A percentile compares a stretch with the other conserved stretches of the same genome.
phyloP scores from a whole-genome alignment of 2,113 vertebrate species.

The Fregata magnificens region DNA sequence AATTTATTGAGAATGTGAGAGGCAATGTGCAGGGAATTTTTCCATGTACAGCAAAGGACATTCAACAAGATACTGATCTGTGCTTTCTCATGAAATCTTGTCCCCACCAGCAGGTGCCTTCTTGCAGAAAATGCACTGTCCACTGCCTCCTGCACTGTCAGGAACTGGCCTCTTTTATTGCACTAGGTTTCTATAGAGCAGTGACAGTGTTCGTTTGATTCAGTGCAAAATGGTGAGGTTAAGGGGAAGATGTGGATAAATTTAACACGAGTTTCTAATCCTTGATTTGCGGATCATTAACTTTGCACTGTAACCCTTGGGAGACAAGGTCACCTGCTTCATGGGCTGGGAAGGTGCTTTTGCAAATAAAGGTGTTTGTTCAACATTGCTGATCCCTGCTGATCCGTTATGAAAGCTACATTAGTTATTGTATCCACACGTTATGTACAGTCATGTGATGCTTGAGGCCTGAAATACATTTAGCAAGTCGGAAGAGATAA shows the following conservation, averaged over 20 bases:
- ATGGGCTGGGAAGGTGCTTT: conserved; percentile 29
- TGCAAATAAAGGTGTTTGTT: conserved; percentile 61
- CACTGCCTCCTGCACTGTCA: not conserved
- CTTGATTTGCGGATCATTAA: conserved; percentile 39
- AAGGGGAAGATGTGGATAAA: not conserved
- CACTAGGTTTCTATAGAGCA: not conserved
- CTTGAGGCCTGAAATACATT: conserved; percentile 42
- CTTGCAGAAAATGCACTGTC: not conserved
- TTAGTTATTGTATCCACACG: conserved; percentile 31
- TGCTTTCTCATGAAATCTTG: not conserved
- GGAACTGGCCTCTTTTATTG: not conserved
- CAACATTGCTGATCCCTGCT: conserved; percentile 45
- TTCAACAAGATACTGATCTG: not conserved
- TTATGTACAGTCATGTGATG: conserved; percentile 58
- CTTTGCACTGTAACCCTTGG: conserved; percentile 8
- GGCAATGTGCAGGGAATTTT: not conserved
- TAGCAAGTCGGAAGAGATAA: conserved; percentile 60
- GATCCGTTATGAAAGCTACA: conserved; percentile 50
- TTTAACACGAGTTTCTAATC: not conserved
- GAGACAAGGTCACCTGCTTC: conserved; percentile 40
- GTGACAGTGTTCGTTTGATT: not conserved
- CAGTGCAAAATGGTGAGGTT: not conserved
- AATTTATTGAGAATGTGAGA: not conserved
- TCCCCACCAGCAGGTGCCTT: not conserved
- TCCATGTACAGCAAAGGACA: not conserved